Base-by-base conservation (phyloP, 2,797 vertebrate species). In the Sebastes itinus region DNA sequence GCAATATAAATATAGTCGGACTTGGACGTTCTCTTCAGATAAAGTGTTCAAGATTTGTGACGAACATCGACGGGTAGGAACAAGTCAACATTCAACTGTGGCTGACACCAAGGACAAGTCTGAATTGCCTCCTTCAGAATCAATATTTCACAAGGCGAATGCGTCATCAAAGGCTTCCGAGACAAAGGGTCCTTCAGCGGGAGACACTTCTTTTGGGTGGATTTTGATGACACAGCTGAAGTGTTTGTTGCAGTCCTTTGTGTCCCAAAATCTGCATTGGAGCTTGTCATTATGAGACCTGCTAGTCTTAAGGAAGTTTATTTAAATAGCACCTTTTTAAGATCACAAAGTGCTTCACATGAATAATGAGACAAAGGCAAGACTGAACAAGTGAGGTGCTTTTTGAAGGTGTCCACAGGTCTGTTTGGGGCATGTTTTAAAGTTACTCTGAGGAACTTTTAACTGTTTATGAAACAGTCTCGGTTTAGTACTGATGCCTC, bases 51-150 rank as follows among this genome's bases (percentile, higher is more conserved):
- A n/a, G 6, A 52, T 77, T 10, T 55, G 70, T 54, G 46, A 75
- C 13, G 13, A 62, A 68, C 14, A 20, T 59, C 5, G 2, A 46
- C 4, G 2, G 9, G 25, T 5, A 62, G 6, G 65, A 32, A 76
- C 52, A 46, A 65, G 27, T 63, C 66, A 49, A 49, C 33, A 72
- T 22, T 76, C 16, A 68, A 58, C 69, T 28, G n/a, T 28, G n/a
- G 27, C 59, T 60, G 23, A 73, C 42, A 76, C 46, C 58, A 72
- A 84, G 78, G 76, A 72, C 58, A 46, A 38, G 38, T 65, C 38
- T 81, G 63, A 77, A 81, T 69, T 59, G n/a, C 58, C 32, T 56
- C 59, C 16, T 81, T 72, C 62, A 72, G 72, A 78, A 52, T 84
- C 23, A 59, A 32, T 25, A 70, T 77, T 80, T 72, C 58, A 80